Conservation (phyloP, 1,140 invertebrate genomes). For the Campoletis sonorensis region DNA sequence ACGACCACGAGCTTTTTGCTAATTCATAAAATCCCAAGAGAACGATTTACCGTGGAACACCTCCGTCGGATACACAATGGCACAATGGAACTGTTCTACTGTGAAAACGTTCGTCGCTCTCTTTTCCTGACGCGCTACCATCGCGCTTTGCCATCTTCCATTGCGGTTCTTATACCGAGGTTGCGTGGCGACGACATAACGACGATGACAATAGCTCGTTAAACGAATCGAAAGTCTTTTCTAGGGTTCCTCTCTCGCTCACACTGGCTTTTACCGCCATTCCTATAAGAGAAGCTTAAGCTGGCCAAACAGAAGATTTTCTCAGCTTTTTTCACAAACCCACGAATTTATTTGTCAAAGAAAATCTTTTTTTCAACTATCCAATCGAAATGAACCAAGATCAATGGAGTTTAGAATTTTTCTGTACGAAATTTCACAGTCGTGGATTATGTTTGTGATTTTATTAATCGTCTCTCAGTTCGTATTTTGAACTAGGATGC, state of each 20-base stretch:
- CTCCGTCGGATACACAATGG: conserved; percentile 26
- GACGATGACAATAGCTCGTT: conserved; percentile 25
- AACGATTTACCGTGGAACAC: conserved; percentile 14
- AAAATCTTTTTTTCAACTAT: not conserved
- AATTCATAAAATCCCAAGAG: conserved; percentile 49
- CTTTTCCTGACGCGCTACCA: not conserved
- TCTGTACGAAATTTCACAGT: not conserved
- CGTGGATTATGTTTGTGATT: not conserved
- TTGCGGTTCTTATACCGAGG: not conserved
- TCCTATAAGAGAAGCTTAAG: not conserved
- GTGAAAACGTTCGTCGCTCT: conserved; percentile 26
- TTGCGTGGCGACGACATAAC: conserved; percentile 5
- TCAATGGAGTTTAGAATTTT: not conserved
- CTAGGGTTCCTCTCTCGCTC: not conserved
- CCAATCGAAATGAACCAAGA: not conserved
- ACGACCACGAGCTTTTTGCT: conserved; percentile 21
- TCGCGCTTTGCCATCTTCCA: conserved; percentile 1
- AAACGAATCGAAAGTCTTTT: conserved; percentile 27
- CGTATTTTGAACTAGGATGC: too few species aligned
- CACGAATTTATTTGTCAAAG: not conserved
- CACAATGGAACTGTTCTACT: conserved; percentile 29
- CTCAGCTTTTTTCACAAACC: not conserved
- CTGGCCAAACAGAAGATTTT: not conserved
- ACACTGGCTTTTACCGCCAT: not conserved
- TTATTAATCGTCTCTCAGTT: not conserved